phyloP scores from a whole-genome alignment of 2,888 invertebrate genomes.

The Rhingia rostrata region DNA sequence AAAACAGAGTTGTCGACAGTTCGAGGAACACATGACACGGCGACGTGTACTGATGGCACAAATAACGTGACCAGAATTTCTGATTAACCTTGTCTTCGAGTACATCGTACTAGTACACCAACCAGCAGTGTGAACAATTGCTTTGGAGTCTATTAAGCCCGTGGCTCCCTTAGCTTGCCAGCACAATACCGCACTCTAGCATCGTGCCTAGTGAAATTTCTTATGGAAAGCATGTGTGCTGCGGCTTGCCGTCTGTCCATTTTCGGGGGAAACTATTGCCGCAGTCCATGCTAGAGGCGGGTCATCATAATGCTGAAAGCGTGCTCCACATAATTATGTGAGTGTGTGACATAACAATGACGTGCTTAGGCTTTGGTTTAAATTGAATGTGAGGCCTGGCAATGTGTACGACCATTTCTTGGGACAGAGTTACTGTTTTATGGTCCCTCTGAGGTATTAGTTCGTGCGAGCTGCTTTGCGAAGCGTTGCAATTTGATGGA shows the following conservation, averaged over 20 bases:
- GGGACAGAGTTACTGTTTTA: conserved; percentile 7
- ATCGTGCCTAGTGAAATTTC: conserved; percentile 33
- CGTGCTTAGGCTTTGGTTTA: conserved; percentile 3
- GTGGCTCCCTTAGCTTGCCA: neutral
- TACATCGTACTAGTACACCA: neutral
- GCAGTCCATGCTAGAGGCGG: neutral
- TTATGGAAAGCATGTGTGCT: conserved; percentile 4
- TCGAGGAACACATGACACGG: neutral
- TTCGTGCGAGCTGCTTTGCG: conserved; percentile 2
- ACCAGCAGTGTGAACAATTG: neutral
- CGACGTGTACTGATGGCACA: conserved; percentile 37
- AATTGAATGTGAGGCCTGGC: conserved; percentile 23
- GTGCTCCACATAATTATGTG: neutral
- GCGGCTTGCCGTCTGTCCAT: conserved; percentile 12
- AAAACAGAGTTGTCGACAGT: neutral
- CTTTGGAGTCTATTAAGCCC: neutral
- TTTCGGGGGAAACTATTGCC: conserved; percentile 46
- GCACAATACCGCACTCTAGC: neutral
- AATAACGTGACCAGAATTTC: conserved; percentile 53
- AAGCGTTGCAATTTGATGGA: conserved; percentile 28
- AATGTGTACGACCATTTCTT: neutral
- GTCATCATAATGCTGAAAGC: conserved; percentile 7
- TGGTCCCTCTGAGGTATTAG: conserved; percentile 27
- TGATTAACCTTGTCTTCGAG: conserved; percentile 18
- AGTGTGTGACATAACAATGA: conserved; percentile 56